phyloP scores from a whole-genome alignment of 2,113 vertebrate genomes.

The Sceloporus tristichus region DNA sequence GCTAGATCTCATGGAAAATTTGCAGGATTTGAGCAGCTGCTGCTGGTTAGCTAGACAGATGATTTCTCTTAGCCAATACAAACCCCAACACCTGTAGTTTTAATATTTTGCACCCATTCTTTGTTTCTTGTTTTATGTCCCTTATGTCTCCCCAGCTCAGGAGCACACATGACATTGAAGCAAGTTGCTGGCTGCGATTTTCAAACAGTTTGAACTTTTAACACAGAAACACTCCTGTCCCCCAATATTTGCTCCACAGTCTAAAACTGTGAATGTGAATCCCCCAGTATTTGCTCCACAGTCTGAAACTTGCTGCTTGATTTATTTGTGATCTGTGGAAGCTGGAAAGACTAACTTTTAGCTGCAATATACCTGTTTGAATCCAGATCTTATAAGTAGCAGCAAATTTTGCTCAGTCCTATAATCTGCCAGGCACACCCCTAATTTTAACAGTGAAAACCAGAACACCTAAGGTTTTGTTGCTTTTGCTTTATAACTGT shows the following conservation, averaged over 20 bases:
- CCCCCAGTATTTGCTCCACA: background rate
- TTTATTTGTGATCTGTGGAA: background rate
- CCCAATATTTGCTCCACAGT: background rate
- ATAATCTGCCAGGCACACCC: background rate
- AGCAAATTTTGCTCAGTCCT: background rate
- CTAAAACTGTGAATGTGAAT: background rate
- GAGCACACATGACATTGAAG: slow-evolving; percentile 36
- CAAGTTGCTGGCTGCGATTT: background rate
- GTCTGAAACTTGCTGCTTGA: slow-evolving; percentile 5
- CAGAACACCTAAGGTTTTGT: background rate
- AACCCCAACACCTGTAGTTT: background rate
- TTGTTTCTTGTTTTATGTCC: background rate
- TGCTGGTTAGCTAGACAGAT: background rate
- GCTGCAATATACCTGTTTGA: background rate
- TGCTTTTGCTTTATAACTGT: background rate
- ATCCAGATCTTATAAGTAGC: fast-evolving
- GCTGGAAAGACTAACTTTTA: background rate
- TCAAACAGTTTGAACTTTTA: background rate
- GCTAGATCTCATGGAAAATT: slow-evolving; percentile 73
- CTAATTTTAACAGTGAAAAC: background rate
- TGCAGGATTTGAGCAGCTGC: background rate
- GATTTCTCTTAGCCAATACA: background rate
- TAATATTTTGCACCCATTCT: slow-evolving; percentile 30
- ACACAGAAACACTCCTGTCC: slow-evolving; percentile 11
- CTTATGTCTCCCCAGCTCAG: background rate